Evolutionary conservation across 2,113 vertebrate species (phyloP).

Genomic region (Chunga burmeisteri): DNA sequence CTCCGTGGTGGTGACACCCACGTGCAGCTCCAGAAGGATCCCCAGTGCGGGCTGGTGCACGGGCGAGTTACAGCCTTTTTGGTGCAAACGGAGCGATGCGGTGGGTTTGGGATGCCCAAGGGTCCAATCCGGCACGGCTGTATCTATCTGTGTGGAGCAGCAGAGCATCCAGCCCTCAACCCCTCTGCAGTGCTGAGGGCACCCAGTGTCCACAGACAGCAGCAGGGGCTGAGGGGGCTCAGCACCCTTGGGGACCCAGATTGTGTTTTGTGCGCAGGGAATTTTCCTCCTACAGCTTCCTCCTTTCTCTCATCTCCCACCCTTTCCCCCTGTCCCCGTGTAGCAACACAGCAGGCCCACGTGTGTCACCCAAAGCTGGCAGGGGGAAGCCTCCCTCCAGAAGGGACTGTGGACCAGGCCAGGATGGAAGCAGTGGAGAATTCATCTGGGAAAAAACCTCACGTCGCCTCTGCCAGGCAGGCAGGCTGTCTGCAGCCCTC

Average conservation of each 20-base stretch:
- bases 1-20: neutral
- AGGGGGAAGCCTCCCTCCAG: neutral
- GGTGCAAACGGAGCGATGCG: neutral
- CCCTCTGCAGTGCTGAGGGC: neutral
- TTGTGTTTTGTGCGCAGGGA: neutral
- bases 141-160: rapidly evolving
- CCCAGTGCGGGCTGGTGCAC: neutral
- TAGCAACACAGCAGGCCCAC: neutral
- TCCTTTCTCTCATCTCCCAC: neutral
- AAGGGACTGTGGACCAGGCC: neutral
- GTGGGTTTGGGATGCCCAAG: neutral
- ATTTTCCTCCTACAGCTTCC: neutral
- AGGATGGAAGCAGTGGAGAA: neutral
- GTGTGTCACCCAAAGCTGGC: neutral
- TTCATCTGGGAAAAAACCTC: neutral
- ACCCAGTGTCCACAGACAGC: neutral
- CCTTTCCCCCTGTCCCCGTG: neutral
- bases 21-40: neutral
- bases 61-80: neutral
- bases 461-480: neutral
- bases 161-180: neutral
- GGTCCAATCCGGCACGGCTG: rapidly evolving
- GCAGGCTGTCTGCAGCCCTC: neutral
- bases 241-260: neutral
- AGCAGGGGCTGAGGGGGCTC: neutral